phyloP scores from a whole-genome alignment of 2,113 vertebrate species.

The Cinclus cinclus region DNA sequence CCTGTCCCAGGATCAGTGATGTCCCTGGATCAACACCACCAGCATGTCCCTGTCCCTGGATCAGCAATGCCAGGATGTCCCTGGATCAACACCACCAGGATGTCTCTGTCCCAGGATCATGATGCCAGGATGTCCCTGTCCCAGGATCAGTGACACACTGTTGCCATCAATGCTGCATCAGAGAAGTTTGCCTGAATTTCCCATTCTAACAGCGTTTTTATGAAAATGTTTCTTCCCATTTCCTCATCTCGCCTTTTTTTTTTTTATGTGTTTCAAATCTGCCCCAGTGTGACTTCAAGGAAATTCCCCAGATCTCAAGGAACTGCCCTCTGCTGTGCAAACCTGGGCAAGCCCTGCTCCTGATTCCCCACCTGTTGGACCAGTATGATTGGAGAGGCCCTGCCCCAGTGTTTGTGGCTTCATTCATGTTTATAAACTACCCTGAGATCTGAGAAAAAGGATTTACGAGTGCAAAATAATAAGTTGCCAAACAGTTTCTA shows the following conservation, averaged over 20 bases:
- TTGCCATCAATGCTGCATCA: rapidly evolving
- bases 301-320: neutral
- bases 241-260: rapidly evolving
- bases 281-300: neutral
- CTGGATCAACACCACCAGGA: too few relatives aligned
- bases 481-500: constrained; percentile 23
- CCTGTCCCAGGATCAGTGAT: neutral
- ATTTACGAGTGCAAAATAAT: neutral
- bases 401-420: constrained; percentile 2
- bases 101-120: neutral
- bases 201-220: neutral
- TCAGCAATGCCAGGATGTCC: neutral
- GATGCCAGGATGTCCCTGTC: neutral
- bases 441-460: neutral
- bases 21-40: neutral
- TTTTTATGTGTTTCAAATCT: neutral
- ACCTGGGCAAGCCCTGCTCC: neutral
- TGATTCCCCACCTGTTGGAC: neutral
- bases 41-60: neutral
- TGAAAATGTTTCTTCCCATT: neutral
- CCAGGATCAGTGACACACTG: neutral
- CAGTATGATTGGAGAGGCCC: neutral
- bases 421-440: constrained; percentile 27
- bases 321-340: neutral
- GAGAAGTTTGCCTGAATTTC: neutral